Evolutionary conservation across 2,797 vertebrate species (phyloP), one percentile per base, ranked within the genome.

Genomic region (Mormyrops boulengeri): DNA sequence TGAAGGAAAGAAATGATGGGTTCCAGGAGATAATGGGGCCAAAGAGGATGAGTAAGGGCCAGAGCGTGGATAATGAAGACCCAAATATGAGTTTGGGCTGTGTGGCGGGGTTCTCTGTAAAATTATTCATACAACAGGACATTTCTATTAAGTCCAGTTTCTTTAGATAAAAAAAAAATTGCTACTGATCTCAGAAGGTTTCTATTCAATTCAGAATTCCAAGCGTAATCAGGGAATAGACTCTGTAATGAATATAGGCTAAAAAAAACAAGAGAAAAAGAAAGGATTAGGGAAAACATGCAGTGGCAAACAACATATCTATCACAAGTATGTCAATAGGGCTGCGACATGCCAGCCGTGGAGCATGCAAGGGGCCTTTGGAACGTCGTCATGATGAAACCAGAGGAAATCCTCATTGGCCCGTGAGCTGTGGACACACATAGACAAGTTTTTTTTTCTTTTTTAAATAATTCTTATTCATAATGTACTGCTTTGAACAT

Each of bases 301-400:
- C 22, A 62, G 30, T 47, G 85, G 53, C 34, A 60, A 66, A 66
- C 19, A 88, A 41, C 34, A 47, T 26, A 66, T 88, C 55, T 88
- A 66, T 62, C 57, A 22, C 38, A 30, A 88, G 38, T 88, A 9
- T 60, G 87, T 34, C 87, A 62, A 88, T 47, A 44, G 41, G 19
- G 22, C 47, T 62, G 87, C n/a, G 38, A 66, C 87, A 66, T 60
- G 38, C 41, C 55, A 87, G 47, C 87, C 87, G 6, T 9, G 3
- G 41, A 22, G 17, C 3, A 38, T 12, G 55, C 4, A 34, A 30
- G 60, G 30, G 7, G 53, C 85, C 85, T 60, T 87, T 60, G 85
- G 53, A 87, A 87, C 38, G 19, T 66, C n/a, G 17, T 66, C 57
- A 88, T 88, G 87, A 88, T 88, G 87, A 88, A 88, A 88, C 87